These are phyloP conservation scores for Lipotes vexillifer DNA, from an alignment of 2,113 vertebrate genomes.

Conservation along the genomic window DNA sequence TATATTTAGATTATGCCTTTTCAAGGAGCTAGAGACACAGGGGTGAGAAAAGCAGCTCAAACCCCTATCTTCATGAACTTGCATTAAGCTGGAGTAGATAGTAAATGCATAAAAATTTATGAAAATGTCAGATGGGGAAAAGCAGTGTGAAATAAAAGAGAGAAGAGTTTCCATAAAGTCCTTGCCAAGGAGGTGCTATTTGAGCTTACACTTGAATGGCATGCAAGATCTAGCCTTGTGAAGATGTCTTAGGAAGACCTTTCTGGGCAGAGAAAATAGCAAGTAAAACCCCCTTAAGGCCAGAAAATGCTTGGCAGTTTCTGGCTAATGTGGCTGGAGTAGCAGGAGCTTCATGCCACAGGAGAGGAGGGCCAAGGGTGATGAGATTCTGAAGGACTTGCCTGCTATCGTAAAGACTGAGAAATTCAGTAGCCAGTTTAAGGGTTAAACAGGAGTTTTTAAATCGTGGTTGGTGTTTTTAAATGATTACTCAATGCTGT, in stretches of 20 bases:
- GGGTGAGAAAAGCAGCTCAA: not conserved
- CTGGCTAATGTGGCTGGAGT: not conserved
- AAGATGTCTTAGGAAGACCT: not conserved
- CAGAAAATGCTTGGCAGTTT: not conserved
- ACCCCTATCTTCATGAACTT: not conserved
- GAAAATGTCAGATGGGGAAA: not conserved
- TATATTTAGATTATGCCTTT: not conserved
- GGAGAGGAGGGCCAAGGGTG: not conserved
- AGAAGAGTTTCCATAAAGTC: not conserved
- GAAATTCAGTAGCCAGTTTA: not conserved
- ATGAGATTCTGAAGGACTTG: not conserved
- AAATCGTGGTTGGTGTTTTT: not conserved
- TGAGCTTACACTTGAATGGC: not conserved
- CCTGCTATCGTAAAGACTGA: not conserved
- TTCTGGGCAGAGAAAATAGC: not conserved
- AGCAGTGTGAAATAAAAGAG: not conserved
- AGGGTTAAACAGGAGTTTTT: not conserved
- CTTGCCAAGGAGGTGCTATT: not conserved
- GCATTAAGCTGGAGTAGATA: not conserved
- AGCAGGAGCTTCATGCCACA: not conserved
- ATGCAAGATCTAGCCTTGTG: not conserved
- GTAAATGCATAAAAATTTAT: not conserved
- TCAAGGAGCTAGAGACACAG: not conserved
- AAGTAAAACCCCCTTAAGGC: not conserved
- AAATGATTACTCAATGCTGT: not conserved